A percentile compares a stretch with the other conserved stretches of the same genome.
Evolutionary conservation across 1,140 invertebrate genomes (phyloP).

Genomic region (Belonocnema kinseyi): DNA sequence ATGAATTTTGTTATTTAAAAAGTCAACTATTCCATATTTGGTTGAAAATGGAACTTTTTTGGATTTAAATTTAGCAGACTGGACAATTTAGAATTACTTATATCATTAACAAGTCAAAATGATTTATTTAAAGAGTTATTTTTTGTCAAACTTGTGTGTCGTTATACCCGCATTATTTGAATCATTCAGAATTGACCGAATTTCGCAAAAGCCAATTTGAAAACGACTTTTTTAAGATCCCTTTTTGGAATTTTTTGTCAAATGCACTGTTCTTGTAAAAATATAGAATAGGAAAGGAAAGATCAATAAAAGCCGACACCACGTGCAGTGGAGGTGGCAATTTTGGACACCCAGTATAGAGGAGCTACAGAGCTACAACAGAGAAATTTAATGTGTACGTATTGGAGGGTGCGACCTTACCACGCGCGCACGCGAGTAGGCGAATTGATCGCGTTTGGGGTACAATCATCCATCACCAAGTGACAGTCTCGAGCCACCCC

Average conservation of each 20-base stretch:
- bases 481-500: slow-evolving; percentile 70
- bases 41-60: no score
- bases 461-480: slow-evolving; percentile 74
- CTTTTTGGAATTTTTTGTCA: no score
- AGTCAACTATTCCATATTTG: no score
- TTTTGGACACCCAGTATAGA: slow-evolving; percentile 16
- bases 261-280: background rate
- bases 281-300: background rate
- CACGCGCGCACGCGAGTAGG: slow-evolving; percentile 59
- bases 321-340: background rate
- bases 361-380: background rate
- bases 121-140: no score
- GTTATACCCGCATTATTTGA: background rate
- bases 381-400: slow-evolving; percentile 29
- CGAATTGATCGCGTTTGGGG: slow-evolving; percentile 73
- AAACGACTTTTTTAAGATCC: no score
- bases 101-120: no score
- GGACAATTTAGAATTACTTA: no score
- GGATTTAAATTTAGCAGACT: no score
- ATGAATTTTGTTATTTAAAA: no score
- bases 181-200: background rate
- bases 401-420: slow-evolving; percentile 46
- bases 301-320: background rate
- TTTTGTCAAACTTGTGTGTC: no score
- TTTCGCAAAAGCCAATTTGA: no score